Evolutionary conservation across 2,888 invertebrate species (phyloP), one percentile per base, ranked within the genome.

Genomic region (Pristionchus maxplancki): DNA sequence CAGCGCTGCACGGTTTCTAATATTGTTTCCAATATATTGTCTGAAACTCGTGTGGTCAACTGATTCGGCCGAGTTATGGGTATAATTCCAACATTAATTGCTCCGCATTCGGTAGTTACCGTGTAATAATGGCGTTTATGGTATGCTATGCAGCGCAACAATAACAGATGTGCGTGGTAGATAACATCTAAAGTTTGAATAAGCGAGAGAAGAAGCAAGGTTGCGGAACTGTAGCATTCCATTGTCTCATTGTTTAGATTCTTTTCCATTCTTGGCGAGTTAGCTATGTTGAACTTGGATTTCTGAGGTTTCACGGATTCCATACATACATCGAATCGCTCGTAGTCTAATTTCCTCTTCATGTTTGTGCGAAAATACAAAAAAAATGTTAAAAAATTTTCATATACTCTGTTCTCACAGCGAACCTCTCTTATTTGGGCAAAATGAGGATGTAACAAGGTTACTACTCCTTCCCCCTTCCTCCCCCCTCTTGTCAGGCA

Each of bases 381-480:
- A 48, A 48, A 13, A 48, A 48, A 48, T 48, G 44, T 48, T 48
- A 6, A 13, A 48, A 48, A 48, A 48, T 48, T 48, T 48, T 48
- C 44, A 13, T 6, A 48, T 6, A 6, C 44, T 44, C 11, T 11
- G 44, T 44, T 44, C 44, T 44, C 44, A 44, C 11, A 58, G 58
- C n/a, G 58, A 58, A 58, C 58, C 58, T 58, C 58, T 58, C 58
- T n/a, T 24, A 44, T 58, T 24, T 9, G 1, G 58, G 8, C 58
- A 58, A 58, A 58, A 58, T 58, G n/a, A 58, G 58, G 58, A 58
- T 58, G 58, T 58, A 58, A 58, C 58, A 58, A 58, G 58, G 58
- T 58, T 58, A 58, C 58, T 58, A 58, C 58, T 58, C 58, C 58
- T 58, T 58, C 58, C 58, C n/a, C n/a, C 58, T n/a, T 44, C 44